phyloP scores from a whole-genome alignment of 2,888 invertebrate genomes.

The Callinectes sapidus region DNA sequence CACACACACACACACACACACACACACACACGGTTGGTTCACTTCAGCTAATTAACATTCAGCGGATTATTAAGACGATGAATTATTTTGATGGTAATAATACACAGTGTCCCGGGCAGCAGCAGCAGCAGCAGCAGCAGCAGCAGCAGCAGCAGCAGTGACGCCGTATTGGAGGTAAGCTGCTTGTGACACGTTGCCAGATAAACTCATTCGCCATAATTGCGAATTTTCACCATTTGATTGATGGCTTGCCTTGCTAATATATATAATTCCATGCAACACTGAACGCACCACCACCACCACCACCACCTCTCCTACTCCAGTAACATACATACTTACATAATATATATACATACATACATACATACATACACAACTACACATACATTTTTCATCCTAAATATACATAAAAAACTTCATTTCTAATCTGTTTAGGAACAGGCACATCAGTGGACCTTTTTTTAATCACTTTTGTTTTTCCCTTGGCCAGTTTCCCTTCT shows the following conservation, averaged over 20 bases:
- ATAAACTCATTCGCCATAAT: constrained; percentile 1
- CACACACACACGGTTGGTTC: not conserved
- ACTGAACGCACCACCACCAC: no score
- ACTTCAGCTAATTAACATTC: not conserved
- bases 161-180: not conserved
- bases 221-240: not conserved
- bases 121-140: no score
- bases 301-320: not conserved
- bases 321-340: not conserved
- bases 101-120: not conserved
- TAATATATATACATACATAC: not conserved
- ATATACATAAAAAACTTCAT: no score
- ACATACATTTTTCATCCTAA: not conserved
- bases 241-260: not conserved
- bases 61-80: not conserved
- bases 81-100: constrained; percentile 27
- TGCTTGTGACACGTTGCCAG: constrained; percentile 12
- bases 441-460: no score
- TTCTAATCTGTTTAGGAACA: no score
- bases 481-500: no score
- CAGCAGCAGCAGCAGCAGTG: not conserved
- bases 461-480: no score
- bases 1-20: constrained; percentile 24
- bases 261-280: constrained; percentile 18
- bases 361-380: not conserved